A percentile compares a stretch with the other conserved stretches of the same genome.
Evolutionary conservation across 2,113 vertebrate species (phyloP).

Genomic region (Gasterosteus aculeatus): DNA sequence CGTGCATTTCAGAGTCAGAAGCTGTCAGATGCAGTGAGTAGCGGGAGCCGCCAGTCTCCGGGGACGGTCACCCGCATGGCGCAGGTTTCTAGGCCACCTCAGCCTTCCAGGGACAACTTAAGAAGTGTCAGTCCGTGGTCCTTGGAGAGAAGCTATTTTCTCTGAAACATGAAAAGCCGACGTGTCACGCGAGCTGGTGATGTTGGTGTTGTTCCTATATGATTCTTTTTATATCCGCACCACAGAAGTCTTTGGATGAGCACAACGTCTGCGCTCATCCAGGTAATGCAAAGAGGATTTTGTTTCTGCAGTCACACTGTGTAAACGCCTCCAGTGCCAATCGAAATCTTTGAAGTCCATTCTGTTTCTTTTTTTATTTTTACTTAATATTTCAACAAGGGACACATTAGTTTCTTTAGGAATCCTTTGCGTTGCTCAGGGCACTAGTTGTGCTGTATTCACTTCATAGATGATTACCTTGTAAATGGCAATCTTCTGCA

Average conservation of each 20-base stretch:
- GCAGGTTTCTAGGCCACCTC: slow-evolving; percentile 69
- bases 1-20: slow-evolving; percentile 30
- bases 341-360: background rate
- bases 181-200: background rate
- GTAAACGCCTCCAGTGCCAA: background rate
- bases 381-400: background rate
- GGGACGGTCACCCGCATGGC: slow-evolving; percentile 43
- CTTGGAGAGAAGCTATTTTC: slow-evolving; percentile 49
- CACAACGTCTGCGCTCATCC: background rate
- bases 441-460: background rate
- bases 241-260: background rate
- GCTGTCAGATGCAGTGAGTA: slow-evolving; percentile 45
- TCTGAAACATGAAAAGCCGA: slow-evolving; percentile 10
- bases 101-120: slow-evolving; percentile 61
- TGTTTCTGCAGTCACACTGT: background rate
- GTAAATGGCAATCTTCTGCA: background rate
- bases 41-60: slow-evolving; percentile 38
- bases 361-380: background rate
- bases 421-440: background rate
- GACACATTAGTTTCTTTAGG: background rate
- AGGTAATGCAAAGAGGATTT: background rate
- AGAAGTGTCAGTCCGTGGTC: slow-evolving; percentile 51
- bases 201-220: background rate
- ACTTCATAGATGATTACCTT: background rate
- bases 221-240: background rate